phyloP scores from a whole-genome alignment of 2,888 invertebrate species.

The Agrochola lychnidis region DNA sequence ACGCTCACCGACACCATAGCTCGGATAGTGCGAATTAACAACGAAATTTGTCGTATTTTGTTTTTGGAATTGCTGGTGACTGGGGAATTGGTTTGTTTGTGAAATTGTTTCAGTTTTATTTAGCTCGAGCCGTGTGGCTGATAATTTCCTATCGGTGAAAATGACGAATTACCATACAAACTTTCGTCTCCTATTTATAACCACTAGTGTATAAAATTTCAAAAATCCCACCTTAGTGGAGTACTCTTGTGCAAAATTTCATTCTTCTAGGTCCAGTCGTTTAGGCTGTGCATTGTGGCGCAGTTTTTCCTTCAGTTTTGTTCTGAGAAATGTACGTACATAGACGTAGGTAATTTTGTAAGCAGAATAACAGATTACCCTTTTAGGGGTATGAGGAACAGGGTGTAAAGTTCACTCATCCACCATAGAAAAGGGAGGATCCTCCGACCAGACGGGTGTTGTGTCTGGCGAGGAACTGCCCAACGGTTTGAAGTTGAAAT shows the following conservation, averaged over 20 bases:
- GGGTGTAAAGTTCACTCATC: too few species aligned
- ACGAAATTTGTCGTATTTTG: conserved; percentile 37
- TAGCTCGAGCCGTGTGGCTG: neutral
- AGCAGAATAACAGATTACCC: neutral
- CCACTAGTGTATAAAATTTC: too few species aligned
- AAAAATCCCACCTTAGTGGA: too few species aligned
- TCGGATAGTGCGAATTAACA: conserved; percentile 53
- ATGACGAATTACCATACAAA: neutral
- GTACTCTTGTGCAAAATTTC: too few species aligned
- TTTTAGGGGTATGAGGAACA: too few species aligned
- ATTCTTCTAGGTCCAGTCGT: neutral
- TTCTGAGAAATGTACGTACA: neutral
- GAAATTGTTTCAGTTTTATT: conserved; percentile 14
- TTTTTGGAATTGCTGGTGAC: conserved; percentile 23
- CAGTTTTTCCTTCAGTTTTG: neutral
- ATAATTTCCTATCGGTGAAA: neutral
- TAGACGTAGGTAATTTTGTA: neutral
- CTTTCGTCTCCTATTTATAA: too few species aligned
- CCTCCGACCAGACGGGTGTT: too few species aligned
- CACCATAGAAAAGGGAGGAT: too few species aligned
- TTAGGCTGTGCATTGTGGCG: neutral
- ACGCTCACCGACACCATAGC: conserved; percentile 55
- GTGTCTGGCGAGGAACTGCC: too few species aligned
- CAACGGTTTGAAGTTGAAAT: too few species aligned
- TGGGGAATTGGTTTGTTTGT: conserved; percentile 14